phyloP scores from a whole-genome alignment of 2,113 vertebrate genomes.

The Pelecanus crispus region DNA sequence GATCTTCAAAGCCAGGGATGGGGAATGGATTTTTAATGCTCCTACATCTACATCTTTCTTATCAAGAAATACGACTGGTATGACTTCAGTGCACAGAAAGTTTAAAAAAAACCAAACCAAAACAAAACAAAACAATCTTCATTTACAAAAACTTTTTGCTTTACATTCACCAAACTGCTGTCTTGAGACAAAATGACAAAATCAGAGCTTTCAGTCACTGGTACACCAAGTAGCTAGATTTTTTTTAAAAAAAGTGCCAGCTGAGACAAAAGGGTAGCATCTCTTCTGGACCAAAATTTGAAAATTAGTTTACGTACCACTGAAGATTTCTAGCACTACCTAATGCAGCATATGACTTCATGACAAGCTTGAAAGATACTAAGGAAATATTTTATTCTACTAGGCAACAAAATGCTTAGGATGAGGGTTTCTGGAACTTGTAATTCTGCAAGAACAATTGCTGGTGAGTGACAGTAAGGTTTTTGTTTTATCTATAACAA shows the following conservation, averaged over 20 bases:
- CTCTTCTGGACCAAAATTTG: background rate
- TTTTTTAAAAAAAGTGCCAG: background rate
- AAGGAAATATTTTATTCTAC: background rate
- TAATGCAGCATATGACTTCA: background rate
- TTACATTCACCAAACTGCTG: background rate
- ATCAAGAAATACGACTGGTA: background rate
- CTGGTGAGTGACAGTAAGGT: background rate
- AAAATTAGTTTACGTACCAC: background rate
- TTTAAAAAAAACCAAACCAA: background rate
- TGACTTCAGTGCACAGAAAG: background rate
- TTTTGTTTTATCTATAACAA: background rate
- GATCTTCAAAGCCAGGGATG: slow-evolving; percentile 22
- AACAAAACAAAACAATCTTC: background rate
- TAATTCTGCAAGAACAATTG: background rate
- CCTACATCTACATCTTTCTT: background rate
- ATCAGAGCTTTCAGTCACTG: background rate
- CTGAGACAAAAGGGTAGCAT: background rate
- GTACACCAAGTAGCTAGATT: background rate
- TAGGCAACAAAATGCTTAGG: background rate
- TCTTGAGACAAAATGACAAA: background rate
- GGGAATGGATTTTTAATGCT: slow-evolving; percentile 35
- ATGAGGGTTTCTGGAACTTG: background rate
- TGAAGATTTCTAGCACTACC: background rate
- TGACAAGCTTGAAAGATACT: background rate
- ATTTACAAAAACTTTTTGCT: background rate